Conservation (phyloP, 2,797 vertebrate species). For the Oreonectes daqikongensis region DNA sequence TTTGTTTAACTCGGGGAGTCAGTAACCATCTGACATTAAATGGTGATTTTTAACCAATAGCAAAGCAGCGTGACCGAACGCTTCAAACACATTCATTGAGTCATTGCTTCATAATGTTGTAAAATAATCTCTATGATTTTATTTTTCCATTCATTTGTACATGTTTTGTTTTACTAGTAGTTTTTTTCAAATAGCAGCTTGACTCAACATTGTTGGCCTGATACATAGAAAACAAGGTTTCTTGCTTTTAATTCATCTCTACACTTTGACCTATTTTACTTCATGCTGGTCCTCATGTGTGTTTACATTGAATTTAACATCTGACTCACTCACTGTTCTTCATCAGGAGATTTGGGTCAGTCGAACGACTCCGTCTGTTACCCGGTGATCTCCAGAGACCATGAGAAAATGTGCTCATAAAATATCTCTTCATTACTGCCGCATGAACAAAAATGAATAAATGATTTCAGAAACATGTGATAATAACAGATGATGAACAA, state of each 20-base stretch:
- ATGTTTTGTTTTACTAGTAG: neutral
- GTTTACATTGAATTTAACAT: constrained; percentile 7
- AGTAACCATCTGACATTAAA: no score
- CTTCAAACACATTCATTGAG: neutral
- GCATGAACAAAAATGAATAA: neutral
- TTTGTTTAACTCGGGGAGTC: no score
- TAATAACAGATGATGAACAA: neutral
- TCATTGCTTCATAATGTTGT: neutral
- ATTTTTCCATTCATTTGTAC: neutral
- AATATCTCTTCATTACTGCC: neutral
- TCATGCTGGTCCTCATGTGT: neutral
- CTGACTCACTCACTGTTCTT: neutral
- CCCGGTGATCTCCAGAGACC: constrained; percentile 11
- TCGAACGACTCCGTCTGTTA: constrained; percentile 4
- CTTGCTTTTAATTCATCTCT: neutral
- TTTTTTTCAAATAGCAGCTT: neutral
- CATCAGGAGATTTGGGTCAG: constrained; percentile 28
- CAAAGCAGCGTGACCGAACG: neutral
- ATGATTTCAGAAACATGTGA: neutral
- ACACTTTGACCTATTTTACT: neutral
- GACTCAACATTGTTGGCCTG: neutral
- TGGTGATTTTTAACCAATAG: no score
- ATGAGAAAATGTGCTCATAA: constrained; percentile 1
- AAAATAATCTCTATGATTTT: neutral
- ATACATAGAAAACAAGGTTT: neutral